Evolutionary conservation across 92 coral and sea anemone genomes (phyloP).

Genomic region (Nematostella vectensis): DNA sequence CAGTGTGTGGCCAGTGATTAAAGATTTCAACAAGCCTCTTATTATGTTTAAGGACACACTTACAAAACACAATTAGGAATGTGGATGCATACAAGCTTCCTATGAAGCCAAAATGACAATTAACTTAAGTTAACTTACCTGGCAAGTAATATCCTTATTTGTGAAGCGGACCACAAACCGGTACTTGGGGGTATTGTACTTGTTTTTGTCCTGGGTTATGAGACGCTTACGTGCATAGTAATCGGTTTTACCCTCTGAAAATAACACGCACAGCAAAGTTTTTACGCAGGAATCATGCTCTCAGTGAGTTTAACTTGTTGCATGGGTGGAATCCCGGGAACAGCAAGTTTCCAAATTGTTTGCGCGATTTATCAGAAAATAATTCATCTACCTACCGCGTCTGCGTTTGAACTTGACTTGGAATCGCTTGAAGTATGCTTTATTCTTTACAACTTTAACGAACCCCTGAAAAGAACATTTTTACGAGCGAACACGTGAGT

Average conservation of each 20-base stretch:
- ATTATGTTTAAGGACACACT: no score
- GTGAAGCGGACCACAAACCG: slow-evolving; percentile 94
- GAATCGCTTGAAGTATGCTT: slow-evolving; percentile 98
- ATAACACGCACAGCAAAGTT: no score
- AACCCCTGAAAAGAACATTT: slow-evolving; percentile 62
- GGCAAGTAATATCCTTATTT: slow-evolving; percentile 92
- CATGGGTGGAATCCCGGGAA: no score
- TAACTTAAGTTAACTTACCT: slow-evolving; percentile 36
- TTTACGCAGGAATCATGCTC: no score
- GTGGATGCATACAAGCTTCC: no score
- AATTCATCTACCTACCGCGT: slow-evolving; percentile 59
- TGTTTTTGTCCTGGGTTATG: slow-evolving; percentile 96
- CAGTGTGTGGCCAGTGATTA: no score
- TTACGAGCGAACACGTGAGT: slow-evolving; percentile 20
- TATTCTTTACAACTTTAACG: slow-evolving; percentile 97
- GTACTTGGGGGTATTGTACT: slow-evolving; percentile 97
- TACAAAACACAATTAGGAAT: no score
- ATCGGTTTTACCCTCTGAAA: slow-evolving; percentile 96
- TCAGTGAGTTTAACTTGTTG: no score
- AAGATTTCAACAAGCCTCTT: no score
- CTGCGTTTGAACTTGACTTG: slow-evolving; percentile 94
- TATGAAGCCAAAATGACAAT: neutral
- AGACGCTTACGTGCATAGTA: slow-evolving; percentile 95
- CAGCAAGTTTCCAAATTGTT: no score
- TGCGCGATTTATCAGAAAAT: no score